These are phyloP conservation scores for Platalea minor DNA, from an alignment of 2,797 vertebrate genomes.

Conservation along the genomic window DNA sequence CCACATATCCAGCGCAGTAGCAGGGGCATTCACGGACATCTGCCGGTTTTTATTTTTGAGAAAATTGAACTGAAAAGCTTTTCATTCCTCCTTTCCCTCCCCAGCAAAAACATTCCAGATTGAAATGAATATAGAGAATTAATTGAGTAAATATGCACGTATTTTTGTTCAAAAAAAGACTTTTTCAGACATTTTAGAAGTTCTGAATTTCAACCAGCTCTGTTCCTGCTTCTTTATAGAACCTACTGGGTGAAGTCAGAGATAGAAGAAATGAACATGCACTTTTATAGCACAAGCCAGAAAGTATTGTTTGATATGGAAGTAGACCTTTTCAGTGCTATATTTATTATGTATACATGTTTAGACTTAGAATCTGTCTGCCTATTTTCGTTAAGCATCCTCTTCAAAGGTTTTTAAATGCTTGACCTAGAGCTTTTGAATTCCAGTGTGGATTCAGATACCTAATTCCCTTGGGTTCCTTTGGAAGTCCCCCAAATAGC, in stretches of 20 bases:
- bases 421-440: neutral
- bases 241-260: neutral
- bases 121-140: neutral
- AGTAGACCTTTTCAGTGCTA: neutral
- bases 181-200: neutral
- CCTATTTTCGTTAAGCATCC: neutral
- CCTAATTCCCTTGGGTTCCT: neutral
- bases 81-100: neutral
- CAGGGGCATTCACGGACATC: neutral
- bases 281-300: neutral
- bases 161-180: neutral
- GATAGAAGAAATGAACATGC: neutral
- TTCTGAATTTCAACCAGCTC: neutral
- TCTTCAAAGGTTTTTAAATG: neutral
- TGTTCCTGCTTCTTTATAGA: neutral
- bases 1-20: neutral
- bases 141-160: neutral
- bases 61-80: neutral
- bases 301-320: neutral
- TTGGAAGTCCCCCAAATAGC: neutral
- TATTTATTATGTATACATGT: neutral
- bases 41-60: neutral
- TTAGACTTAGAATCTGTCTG: neutral
- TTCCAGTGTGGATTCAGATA: neutral
- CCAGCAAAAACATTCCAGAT: neutral